These are phyloP conservation scores for Steatornis caripensis DNA, from an alignment of 2,113 vertebrate species.

Conservation along the genomic window DNA sequence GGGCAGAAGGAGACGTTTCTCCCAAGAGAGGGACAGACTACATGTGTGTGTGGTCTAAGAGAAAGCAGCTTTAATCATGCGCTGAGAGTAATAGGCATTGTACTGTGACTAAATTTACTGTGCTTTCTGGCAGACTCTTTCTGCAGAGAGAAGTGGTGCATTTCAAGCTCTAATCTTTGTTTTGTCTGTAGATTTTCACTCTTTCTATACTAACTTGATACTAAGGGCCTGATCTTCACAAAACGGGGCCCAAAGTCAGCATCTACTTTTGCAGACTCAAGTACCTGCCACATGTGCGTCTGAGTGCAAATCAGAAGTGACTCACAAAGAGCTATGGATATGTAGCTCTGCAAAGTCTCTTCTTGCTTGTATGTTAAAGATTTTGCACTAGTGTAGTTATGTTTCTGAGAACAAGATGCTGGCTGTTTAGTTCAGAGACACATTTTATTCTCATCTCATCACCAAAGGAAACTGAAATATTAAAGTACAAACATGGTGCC, in stretches of 20 bases:
- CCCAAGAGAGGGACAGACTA: slow-evolving; percentile 21
- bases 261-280: background rate
- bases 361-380: background rate
- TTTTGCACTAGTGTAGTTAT: background rate
- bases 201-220: background rate
- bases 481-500: background rate
- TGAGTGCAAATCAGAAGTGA: background rate
- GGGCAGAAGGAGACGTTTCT: slow-evolving; percentile 51
- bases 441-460: background rate
- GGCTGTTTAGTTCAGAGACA: background rate
- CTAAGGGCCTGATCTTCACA: background rate
- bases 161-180: slow-evolving; percentile 53
- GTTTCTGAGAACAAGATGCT: background rate
- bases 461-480: slow-evolving; percentile 2
- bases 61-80: slow-evolving; percentile 52
- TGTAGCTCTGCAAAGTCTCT: background rate
- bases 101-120: slow-evolving; percentile 57
- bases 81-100: slow-evolving; percentile 48
- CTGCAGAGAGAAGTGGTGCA: slow-evolving; percentile 8
- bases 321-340: background rate
- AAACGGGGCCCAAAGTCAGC: slow-evolving; percentile 3
- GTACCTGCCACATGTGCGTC: background rate
- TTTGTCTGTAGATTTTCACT: slow-evolving; percentile 59
- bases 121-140: slow-evolving; percentile 30
- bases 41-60: slow-evolving; percentile 59